phyloP scores from a whole-genome alignment of 2,113 vertebrate genomes.

The Gymnorhina tibicen region DNA sequence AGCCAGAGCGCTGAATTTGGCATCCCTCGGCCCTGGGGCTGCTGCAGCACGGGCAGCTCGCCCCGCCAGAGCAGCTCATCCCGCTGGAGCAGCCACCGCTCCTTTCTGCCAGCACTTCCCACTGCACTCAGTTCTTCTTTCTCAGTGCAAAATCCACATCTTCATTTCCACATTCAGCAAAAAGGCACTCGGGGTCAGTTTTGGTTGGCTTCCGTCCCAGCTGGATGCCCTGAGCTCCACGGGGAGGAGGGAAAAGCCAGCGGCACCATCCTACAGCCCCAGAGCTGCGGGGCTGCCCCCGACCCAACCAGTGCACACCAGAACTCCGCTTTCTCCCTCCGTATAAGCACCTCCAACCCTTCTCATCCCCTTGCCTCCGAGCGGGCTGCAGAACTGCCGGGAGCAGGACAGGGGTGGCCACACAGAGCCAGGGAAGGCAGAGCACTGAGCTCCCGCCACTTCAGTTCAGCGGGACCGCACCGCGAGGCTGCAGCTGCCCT shows the following conservation, averaged over 20 bases:
- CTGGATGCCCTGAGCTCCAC: neutral
- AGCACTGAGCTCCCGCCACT: fast-evolving
- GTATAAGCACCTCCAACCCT: neutral
- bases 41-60: neutral
- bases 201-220: neutral
- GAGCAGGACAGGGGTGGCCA: neutral
- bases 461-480: fast-evolving
- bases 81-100: fast-evolving
- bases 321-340: neutral
- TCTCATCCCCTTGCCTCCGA: neutral
- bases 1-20: fast-evolving
- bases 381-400: neutral
- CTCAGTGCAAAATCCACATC: neutral
- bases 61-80: neutral
- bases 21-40: neutral
- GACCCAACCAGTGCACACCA: fast-evolving
- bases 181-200: neutral
- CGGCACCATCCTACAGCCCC: neutral
- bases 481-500: fast-evolving
- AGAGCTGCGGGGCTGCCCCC: neutral
- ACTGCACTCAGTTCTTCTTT: neutral
- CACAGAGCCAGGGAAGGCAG: fast-evolving
- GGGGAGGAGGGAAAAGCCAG: neutral
- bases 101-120: neutral
- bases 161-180: neutral